These are phyloP conservation scores for Tenualosa thibaudeaui DNA, from an alignment of 2,797 vertebrate species.

Conservation along the genomic window DNA sequence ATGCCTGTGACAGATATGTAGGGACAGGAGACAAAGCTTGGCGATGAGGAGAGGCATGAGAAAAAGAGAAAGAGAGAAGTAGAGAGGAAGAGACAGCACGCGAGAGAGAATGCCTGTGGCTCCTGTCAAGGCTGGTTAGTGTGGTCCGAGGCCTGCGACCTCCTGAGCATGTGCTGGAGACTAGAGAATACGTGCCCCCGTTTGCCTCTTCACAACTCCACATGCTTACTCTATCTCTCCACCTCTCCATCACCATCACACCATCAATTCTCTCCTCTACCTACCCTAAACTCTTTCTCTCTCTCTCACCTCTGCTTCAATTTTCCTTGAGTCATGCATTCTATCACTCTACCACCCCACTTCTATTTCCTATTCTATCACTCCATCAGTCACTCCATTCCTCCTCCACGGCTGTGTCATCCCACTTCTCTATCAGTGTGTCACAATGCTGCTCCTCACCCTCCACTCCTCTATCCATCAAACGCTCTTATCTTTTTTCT, in stretches of 20 bases:
- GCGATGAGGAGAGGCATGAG: slow-evolving; percentile 51
- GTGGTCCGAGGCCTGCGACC: slow-evolving; percentile 27
- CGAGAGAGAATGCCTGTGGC: slow-evolving; percentile 34
- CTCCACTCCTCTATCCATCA: slow-evolving; percentile 8
- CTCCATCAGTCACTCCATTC: background rate
- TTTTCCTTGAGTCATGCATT: background rate
- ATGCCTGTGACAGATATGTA: background rate
- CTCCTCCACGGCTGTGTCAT: background rate
- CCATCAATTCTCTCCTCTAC: background rate
- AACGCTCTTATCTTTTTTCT: background rate
- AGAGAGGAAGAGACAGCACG: background rate
- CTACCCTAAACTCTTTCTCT: background rate
- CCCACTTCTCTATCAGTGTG: background rate
- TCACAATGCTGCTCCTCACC: background rate
- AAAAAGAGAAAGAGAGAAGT: slow-evolving; percentile 21
- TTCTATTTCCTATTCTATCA: slow-evolving; percentile 3
- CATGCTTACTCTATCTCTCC: background rate
- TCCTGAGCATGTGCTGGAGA: slow-evolving; percentile 39
- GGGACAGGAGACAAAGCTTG: background rate
- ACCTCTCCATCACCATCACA: background rate
- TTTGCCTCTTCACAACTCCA: slow-evolving; percentile 35
- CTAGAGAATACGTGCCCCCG: slow-evolving; percentile 41
- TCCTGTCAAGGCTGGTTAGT: slow-evolving; percentile 48
- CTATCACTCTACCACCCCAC: background rate
- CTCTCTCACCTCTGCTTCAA: background rate